These are phyloP conservation scores for Rhinichthys klamathensis DNA, from an alignment of 2,113 vertebrate genomes.

Conservation along the genomic window DNA sequence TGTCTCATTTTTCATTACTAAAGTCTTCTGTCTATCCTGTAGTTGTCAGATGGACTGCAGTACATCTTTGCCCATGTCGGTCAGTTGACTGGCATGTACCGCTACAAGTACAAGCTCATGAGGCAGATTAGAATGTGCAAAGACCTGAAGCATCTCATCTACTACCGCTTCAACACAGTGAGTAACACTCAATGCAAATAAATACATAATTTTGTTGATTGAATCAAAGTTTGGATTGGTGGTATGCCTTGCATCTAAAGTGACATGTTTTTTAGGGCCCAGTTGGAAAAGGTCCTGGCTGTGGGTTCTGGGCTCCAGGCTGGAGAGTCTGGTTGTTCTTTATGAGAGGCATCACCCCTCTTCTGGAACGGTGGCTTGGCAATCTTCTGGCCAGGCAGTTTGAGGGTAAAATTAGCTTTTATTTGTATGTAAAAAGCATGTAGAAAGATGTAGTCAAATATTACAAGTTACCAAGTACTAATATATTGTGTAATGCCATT, in stretches of 20 bases:
- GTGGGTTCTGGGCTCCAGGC: constrained; percentile 98
- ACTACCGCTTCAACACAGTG: constrained; percentile 98
- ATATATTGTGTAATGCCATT: neutral
- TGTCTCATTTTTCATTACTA: neutral
- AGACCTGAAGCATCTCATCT: constrained; percentile 98
- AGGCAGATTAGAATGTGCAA: constrained; percentile 99
- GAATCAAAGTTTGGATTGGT: neutral
- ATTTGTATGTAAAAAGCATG: neutral
- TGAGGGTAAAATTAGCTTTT: constrained; percentile 81
- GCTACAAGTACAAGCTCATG: constrained; percentile 99
- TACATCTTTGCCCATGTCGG: constrained; percentile 99
- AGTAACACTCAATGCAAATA: constrained; percentile 59
- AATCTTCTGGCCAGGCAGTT: constrained; percentile 98
- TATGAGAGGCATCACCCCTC: constrained; percentile 97
- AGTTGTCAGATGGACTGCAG: constrained; percentile 95
- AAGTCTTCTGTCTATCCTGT: constrained; percentile 10
- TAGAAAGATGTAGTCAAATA: neutral
- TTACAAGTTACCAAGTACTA: neutral
- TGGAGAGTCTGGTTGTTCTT: constrained; percentile 99
- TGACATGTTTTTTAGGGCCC: constrained; percentile 81
- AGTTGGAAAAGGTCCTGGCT: constrained; percentile 97
- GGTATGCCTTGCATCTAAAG: neutral
- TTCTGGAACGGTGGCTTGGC: constrained; percentile 97
- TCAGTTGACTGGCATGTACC: constrained; percentile 98
- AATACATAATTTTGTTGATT: neutral